phyloP scores from a whole-genome alignment of 2,888 invertebrate genomes.

The Pasiphila rectangulata region DNA sequence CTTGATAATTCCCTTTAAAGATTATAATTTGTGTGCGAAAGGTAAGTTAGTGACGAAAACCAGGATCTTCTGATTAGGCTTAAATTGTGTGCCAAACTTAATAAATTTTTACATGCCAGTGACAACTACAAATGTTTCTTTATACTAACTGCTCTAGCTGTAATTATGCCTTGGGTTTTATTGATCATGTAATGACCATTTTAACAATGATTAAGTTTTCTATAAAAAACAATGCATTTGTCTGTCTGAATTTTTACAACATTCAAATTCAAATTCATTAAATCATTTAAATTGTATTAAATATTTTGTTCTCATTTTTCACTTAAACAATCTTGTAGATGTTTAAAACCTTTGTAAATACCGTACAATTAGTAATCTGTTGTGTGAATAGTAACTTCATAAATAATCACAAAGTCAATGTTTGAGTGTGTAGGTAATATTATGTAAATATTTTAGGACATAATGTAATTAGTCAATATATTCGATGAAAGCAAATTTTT shows the following conservation, averaged over 20 bases:
- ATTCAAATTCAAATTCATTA: not conserved
- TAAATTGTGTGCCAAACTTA: slow-evolving; percentile 14
- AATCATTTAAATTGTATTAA: too few relatives aligned
- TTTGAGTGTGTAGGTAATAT: slow-evolving; percentile 77
- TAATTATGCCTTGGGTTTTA: not conserved
- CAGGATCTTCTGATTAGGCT: slow-evolving; percentile 12
- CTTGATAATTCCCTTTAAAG: too few relatives aligned
- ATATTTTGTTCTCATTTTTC: not conserved
- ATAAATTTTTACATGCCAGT: too few relatives aligned
- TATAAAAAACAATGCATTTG: not conserved
- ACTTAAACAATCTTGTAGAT: not conserved
- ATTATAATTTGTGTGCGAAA: too few relatives aligned
- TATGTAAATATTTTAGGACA: slow-evolving; percentile 53
- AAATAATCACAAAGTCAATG: slow-evolving; percentile 65
- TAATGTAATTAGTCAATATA: slow-evolving; percentile 27
- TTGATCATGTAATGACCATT: not conserved
- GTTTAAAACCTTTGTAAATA: slow-evolving; percentile 55
- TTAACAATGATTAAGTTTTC: not conserved
- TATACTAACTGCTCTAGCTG: too few relatives aligned
- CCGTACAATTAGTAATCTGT: slow-evolving; percentile 66
- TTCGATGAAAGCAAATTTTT: slow-evolving; percentile 9
- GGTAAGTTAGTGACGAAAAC: too few relatives aligned
- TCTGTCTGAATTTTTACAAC: not conserved
- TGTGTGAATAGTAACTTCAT: slow-evolving; percentile 76
- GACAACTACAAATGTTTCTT: too few relatives aligned